These are phyloP conservation scores for Drosophila anomalipes DNA, from an alignment of 2,888 invertebrate genomes.

Conservation along the genomic window DNA sequence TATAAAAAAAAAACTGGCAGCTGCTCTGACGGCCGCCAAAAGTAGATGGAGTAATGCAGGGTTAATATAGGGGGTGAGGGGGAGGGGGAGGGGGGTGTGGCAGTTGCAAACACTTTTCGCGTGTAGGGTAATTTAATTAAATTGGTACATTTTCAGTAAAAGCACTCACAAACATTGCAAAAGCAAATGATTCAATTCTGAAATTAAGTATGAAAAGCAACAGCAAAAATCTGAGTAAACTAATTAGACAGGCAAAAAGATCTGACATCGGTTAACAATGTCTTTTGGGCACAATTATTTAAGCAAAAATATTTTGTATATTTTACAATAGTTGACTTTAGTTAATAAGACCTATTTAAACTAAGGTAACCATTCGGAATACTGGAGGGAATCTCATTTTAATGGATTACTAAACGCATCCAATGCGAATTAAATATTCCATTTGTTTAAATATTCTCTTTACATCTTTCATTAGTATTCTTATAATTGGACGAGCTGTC, in stretches of 20 bases:
- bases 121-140: conserved; percentile 70
- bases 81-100: background rate
- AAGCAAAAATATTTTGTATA: background rate
- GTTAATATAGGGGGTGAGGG: background rate
- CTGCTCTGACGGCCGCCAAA: conserved; percentile 43
- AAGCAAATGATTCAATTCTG: conserved; percentile 58
- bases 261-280: background rate
- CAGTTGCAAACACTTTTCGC: conserved; percentile 66
- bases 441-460: background rate
- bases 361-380: background rate
- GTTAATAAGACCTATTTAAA: background rate
- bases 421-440: background rate
- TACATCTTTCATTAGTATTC: background rate
- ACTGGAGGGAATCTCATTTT: background rate
- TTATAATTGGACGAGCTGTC: background rate
- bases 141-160: conserved; percentile 66
- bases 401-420: background rate
- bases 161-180: conserved; percentile 57
- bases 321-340: background rate
- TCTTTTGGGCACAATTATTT: background rate
- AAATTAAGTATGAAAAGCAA: conserved; percentile 38
- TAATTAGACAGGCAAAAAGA: conserved; percentile 3
- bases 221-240: conserved; percentile 11
- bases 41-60: conserved; percentile 5
- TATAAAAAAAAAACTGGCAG: conserved; percentile 54